Evolutionary conservation across 2,797 vertebrate genomes (phyloP).

Genomic region (Schizothorax lantsangensis): DNA sequence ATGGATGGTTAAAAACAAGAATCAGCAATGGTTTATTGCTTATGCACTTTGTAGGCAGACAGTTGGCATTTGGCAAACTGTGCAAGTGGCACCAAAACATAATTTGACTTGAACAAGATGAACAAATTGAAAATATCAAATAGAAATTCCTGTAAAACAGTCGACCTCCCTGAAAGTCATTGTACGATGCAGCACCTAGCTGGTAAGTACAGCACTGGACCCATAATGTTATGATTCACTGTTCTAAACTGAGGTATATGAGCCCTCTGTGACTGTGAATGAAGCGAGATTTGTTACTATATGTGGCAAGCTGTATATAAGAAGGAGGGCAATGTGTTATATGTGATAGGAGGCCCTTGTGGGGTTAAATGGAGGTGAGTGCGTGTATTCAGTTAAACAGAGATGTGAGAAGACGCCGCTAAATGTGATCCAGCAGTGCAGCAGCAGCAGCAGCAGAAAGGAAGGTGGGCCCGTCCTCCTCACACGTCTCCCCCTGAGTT

Average conservation of each 20-base stretch:
- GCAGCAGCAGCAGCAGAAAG: constrained; percentile 58
- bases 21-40: neutral
- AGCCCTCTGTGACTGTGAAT: constrained; percentile 27
- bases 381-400: constrained; percentile 1
- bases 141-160: neutral
- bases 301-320: constrained; percentile 30
- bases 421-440: constrained; percentile 29
- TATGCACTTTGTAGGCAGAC: neutral
- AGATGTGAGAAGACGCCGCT: constrained; percentile 47
- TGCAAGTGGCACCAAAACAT: neutral
- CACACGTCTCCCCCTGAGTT: constrained; percentile 56
- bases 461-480: constrained; percentile 67
- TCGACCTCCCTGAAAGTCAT: constrained; percentile 7
- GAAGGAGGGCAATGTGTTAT: constrained; percentile 15
- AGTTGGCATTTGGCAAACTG: neutral
- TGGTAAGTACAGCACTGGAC: constrained; percentile 13
- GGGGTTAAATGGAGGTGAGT: constrained; percentile 28
- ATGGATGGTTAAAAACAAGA: neutral
- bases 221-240: constrained; percentile 22
- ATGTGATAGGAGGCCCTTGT: constrained; percentile 14
- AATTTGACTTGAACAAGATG: neutral
- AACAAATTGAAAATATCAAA: neutral
- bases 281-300: constrained; percentile 29
- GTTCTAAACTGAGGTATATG: neutral
- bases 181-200: neutral